These are phyloP conservation scores for Nothura maculosa DNA, from an alignment of 2,797 vertebrate species.

Conservation along the genomic window DNA sequence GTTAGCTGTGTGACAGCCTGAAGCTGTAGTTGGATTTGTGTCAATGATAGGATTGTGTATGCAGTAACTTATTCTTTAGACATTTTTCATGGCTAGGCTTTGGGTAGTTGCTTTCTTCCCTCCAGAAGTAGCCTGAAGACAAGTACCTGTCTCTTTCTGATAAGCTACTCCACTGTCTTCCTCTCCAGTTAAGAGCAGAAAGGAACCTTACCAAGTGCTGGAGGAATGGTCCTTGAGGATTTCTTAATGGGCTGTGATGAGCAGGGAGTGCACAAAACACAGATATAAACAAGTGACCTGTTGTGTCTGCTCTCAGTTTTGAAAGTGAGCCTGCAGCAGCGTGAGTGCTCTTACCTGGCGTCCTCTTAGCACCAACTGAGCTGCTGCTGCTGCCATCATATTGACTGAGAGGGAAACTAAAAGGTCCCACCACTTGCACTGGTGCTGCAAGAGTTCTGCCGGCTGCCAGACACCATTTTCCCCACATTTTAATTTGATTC, in stretches of 20 bases:
- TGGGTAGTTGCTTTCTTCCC: background rate
- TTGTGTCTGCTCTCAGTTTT: background rate
- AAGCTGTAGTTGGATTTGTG: background rate
- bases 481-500: background rate
- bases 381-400: background rate
- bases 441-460: background rate
- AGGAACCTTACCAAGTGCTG: background rate
- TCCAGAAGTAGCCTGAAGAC: background rate
- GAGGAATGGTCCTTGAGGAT: background rate
- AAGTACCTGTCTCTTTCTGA: background rate
- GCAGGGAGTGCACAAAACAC: background rate
- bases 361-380: background rate
- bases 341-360: background rate
- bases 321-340: background rate
- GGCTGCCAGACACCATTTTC: background rate
- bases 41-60: background rate
- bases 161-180: background rate
- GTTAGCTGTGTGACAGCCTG: background rate
- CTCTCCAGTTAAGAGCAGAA: background rate
- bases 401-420: background rate
- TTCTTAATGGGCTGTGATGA: rapidly evolving
- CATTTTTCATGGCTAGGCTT: background rate
- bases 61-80: background rate
- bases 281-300: background rate
- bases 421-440: background rate